Percentiles rank a stretch among this genome's conserved stretches.
These are phyloP conservation scores for Drosophila oshimai DNA, from an alignment of 1,140 invertebrate genomes.

Conservation along the genomic window DNA sequence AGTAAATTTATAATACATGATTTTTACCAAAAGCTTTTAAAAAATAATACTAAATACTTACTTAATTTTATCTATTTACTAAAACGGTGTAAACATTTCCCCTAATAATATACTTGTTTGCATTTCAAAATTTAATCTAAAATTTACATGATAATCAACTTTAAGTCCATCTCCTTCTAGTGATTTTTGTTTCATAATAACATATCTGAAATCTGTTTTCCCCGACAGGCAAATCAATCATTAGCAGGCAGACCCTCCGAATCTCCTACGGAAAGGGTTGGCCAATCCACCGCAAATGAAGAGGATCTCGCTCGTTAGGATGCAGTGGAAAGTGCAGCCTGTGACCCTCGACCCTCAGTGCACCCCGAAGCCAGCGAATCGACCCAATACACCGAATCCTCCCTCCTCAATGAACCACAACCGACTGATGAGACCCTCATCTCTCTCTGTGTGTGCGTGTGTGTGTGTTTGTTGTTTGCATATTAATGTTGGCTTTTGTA, in stretches of 20 bases:
- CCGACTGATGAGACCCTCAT: slow-evolving; percentile 38
- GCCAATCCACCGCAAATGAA: slow-evolving; percentile 48
- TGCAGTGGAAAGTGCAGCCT: slow-evolving; percentile 13
- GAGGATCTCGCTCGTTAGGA: slow-evolving; percentile 42
- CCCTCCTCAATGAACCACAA: slow-evolving; percentile 9
- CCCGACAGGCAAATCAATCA: slow-evolving; percentile 34
- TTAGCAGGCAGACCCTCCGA: slow-evolving; percentile 17
- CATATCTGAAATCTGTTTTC: slow-evolving; percentile 33
- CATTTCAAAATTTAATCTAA: neutral
- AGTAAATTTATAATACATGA: no score
- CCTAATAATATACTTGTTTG: neutral
- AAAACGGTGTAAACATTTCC: no score
- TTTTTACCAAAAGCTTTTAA: no score
- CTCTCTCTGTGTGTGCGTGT: neutral
- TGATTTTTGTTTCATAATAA: neutral
- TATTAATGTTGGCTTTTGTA: slow-evolving; percentile 67
- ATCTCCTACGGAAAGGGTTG: slow-evolving; percentile 37
- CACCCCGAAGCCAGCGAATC: neutral
- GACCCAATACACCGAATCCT: no score
- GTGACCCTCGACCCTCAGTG: slow-evolving; percentile 31
- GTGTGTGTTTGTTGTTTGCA: slow-evolving; percentile 63
- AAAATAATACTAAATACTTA: no score
- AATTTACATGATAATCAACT: neutral
- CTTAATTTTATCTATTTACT: no score
- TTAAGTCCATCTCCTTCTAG: neutral